Evolutionary conservation across 2,888 invertebrate genomes (phyloP).

Genomic region (Boloria selene): DNA sequence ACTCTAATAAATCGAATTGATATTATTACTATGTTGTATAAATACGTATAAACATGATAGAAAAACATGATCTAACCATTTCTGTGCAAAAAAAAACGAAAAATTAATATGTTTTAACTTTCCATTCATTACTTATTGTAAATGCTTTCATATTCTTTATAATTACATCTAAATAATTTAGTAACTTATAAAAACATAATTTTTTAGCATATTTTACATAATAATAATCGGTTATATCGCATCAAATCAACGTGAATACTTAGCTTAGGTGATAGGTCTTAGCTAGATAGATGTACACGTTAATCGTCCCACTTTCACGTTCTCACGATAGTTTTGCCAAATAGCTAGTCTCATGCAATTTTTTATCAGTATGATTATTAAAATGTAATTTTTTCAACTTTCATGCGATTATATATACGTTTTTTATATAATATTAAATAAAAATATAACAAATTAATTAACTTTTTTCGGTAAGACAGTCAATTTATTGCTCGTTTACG

Average conservation of each 20-base stretch:
- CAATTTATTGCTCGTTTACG: too few relatives aligned
- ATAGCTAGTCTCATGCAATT: constrained; percentile 11
- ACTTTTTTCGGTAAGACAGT: background rate
- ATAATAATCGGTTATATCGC: constrained; percentile 6
- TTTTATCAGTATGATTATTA: constrained; percentile 12
- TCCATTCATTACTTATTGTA: background rate
- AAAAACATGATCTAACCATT: too few relatives aligned
- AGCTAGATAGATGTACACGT: constrained; percentile 20
- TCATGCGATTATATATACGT: background rate
- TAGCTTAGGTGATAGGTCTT: constrained; percentile 13
- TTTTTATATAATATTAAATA: constrained; percentile 10
- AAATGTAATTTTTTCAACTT: constrained; percentile 14
- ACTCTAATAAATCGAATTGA: too few relatives aligned
- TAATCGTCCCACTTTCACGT: constrained; percentile 26
- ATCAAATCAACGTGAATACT: constrained; percentile 6
- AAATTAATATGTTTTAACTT: too few relatives aligned
- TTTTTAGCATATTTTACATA: background rate
- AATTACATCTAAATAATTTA: too few relatives aligned
- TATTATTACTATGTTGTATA: too few relatives aligned
- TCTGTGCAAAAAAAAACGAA: too few relatives aligned
- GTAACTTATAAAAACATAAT: background rate
- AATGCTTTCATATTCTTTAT: background rate
- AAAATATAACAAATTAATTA: background rate
- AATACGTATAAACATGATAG: too few relatives aligned
- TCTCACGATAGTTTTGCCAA: constrained; percentile 26